Conservation (phyloP, 1,140 invertebrate species). For the Hyposmocoma kahamanoa region DNA sequence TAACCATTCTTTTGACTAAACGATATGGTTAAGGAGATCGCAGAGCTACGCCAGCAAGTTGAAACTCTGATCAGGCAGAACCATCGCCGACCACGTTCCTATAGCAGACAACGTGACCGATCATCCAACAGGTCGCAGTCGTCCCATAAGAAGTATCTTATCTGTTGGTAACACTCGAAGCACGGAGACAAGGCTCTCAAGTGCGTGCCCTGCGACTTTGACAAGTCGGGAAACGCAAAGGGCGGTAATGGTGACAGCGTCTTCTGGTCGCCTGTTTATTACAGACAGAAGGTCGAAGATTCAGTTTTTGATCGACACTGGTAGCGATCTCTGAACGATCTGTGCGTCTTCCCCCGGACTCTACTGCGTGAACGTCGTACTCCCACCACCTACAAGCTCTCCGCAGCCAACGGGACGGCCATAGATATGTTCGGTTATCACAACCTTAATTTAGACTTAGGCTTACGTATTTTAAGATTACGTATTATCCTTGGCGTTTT, state of each 20-base stretch:
- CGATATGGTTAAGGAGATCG: background rate
- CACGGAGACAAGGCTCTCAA: background rate
- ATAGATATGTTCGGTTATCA: no score
- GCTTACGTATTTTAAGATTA: no score
- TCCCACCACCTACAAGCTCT: no score
- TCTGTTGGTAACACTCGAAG: conserved; percentile 5
- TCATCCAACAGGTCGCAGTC: background rate
- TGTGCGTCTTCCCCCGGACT: no score
- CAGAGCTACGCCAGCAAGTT: background rate
- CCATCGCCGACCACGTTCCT: no score
- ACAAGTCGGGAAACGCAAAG: background rate
- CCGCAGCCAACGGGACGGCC: no score
- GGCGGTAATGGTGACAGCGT: conserved; percentile 7
- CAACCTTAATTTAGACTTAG: conserved; percentile 22
- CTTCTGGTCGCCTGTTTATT: conserved; percentile 5
- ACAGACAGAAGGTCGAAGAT: conserved; percentile 4
- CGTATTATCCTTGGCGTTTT: conserved; percentile 40
- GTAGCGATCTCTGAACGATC: no score
- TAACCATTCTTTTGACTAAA: background rate
- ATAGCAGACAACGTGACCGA: no score
- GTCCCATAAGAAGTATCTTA: background rate
- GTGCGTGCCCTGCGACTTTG: background rate
- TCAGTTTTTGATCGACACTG: conserved; percentile 14
- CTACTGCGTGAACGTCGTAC: no score
- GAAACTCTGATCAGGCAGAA: background rate